Base-by-base conservation (phyloP, 2,888 invertebrate genomes). In the Cephus rjabovi region DNA sequence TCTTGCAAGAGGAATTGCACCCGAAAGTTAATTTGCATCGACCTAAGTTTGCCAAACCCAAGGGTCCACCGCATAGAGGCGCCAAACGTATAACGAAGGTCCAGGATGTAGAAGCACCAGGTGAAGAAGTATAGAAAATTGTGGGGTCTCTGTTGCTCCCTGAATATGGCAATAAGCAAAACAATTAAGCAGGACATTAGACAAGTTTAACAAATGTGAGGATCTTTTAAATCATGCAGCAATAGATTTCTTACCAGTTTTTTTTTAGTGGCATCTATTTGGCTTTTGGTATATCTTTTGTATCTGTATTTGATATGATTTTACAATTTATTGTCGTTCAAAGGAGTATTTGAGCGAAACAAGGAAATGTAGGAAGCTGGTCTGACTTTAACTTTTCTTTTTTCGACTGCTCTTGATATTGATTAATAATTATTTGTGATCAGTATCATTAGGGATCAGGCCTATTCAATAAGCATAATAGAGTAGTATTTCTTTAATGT, bases 41-140 rank as follows among this genome's bases (percentile, higher is more conserved):
- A 84, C 97, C 97, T 31, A 97, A 98, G 87, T 99, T 99, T 93
- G 97, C 97, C 80, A 98, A 98, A 92, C 99, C 99, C 1, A 98
- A 98, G 92, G 98, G 98, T 12, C 99, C 99, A 69, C 97, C 97
- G 9, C 96, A 96, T 89, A 94, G 98, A 86, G 98, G 98, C 70
- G 98, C 98, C 0, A 97, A 97, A 91, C 94, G 98, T 82, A 94
- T 98, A 86, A 97, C 97, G 75, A 97, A 96, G 91, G 87, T 91
- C 82, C 91, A 91, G 82, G 91, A 90, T 77, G 80, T 85, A 81
- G 87, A 83, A 73, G 82, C 87, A 76, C 82, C 87, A 40, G 83
- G 81, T 78, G 84, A 85, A 83, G 87, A 88, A 74, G 83, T 81
- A 82, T 89, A 82, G 83, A 79, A 70, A 30, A 70, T 30, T 40